Conservation (phyloP, 2,113 vertebrate species). For the Epinephelus cyanopodus region DNA sequence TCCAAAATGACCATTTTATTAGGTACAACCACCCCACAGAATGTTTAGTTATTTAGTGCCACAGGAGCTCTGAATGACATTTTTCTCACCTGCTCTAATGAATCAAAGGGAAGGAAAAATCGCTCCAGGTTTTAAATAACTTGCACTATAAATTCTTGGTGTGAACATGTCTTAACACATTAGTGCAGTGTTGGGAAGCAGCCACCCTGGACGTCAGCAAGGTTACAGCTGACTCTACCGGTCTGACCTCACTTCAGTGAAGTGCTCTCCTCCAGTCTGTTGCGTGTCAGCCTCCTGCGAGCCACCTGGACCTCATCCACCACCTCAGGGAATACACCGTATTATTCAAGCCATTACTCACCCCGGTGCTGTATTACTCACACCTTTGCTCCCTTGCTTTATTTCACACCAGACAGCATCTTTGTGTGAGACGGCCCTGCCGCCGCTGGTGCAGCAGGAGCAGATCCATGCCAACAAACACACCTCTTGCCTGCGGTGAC, state of each 20-base stretch:
- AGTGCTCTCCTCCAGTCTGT: background rate
- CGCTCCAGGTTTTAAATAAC: background rate
- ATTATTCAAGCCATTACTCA: slow-evolving; percentile 54
- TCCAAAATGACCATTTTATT: background rate
- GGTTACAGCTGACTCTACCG: background rate
- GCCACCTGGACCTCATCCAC: slow-evolving; percentile 56
- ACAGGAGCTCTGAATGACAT: background rate
- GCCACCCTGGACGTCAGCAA: background rate
- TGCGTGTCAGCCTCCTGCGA: slow-evolving; percentile 43
- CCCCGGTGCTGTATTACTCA: slow-evolving; percentile 57
- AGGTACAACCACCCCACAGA: background rate
- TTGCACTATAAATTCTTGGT: background rate
- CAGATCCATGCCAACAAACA: slow-evolving; percentile 32
- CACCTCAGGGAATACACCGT: slow-evolving; percentile 11
- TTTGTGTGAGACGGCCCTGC: slow-evolving; percentile 3
- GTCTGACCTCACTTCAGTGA: slow-evolving; percentile 25
- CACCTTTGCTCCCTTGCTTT: slow-evolving; percentile 23
- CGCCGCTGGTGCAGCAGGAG: slow-evolving; percentile 6
- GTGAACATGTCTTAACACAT: slow-evolving; percentile 17
- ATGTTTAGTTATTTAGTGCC: background rate
- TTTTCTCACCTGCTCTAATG: background rate
- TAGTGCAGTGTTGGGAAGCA: background rate
- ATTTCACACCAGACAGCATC: slow-evolving; percentile 3
- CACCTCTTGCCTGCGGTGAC: slow-evolving; percentile 30
- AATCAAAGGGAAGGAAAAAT: background rate